Conservation (phyloP, 2,797 vertebrate species). For the Clarias laeviceps region DNA sequence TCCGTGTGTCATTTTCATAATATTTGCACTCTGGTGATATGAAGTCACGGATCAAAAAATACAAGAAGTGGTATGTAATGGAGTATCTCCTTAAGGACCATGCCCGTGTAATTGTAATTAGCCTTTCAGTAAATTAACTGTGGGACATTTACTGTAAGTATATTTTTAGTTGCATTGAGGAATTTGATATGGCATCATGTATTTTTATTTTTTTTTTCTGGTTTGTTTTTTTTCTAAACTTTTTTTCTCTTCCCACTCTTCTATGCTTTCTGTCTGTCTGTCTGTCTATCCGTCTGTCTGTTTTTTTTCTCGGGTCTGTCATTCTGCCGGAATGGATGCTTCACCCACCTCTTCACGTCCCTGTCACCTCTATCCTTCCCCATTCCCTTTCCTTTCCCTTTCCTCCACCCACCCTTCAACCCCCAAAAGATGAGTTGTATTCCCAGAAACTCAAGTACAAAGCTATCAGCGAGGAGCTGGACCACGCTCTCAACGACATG, state of each 20-base stretch:
- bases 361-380: conserved; percentile 57
- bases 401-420: conserved; percentile 52
- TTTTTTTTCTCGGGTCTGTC: conserved; percentile 50
- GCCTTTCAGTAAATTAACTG: conserved; percentile 15
- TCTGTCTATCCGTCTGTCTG: conserved; percentile 36
- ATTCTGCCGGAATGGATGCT: conserved; percentile 62
- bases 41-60: neutral
- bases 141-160: conserved; percentile 11
- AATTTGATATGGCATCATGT: conserved; percentile 46
- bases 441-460: conserved; percentile 99
- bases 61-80: neutral
- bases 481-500: conserved; percentile 99
- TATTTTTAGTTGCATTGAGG: conserved; percentile 36
- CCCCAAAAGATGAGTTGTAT: conserved; percentile 92
- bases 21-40: conserved; percentile 46
- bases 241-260: conserved; percentile 43
- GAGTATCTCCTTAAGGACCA: neutral
- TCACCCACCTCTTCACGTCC: conserved; percentile 63
- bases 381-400: conserved; percentile 62
- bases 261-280: conserved; percentile 50
- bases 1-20: neutral
- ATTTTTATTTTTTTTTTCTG: neutral
- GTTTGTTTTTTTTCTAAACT: conserved; percentile 49
- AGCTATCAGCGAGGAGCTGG: conserved; percentile 99
- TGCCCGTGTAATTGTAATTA: neutral